Conservation (phyloP, 1,140 invertebrate genomes). For the Caerostris extrusa region DNA sequence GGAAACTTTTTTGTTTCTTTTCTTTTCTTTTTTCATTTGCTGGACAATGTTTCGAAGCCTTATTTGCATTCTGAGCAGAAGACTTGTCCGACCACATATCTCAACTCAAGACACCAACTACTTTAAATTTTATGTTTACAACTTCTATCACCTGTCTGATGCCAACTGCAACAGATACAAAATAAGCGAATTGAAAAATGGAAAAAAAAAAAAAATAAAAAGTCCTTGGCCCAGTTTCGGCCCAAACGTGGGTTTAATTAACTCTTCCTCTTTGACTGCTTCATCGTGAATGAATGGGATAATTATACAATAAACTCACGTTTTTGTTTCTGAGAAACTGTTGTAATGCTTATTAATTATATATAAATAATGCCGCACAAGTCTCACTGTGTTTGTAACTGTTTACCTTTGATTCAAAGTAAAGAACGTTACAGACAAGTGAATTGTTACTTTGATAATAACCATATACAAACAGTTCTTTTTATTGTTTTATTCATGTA, state of each 20-base stretch:
- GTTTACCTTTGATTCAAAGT: no score
- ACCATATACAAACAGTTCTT: no score
- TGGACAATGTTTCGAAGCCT: background rate
- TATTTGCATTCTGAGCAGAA: background rate
- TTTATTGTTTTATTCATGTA: no score
- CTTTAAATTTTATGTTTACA: background rate
- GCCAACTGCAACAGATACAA: no score
- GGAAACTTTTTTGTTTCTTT: no score
- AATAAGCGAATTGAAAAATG: background rate
- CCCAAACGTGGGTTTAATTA: slow-evolving; percentile 19
- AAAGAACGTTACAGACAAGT: no score
- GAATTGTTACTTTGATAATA: no score
- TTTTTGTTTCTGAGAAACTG: background rate
- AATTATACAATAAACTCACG: background rate
- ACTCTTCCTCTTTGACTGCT: background rate
- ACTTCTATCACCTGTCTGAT: background rate
- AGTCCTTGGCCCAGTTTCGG: slow-evolving; percentile 8
- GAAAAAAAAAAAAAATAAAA: no score
- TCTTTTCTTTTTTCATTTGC: no score
- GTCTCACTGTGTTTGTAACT: background rate
- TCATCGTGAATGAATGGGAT: background rate
- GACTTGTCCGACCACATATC: background rate
- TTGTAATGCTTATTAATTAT: background rate
- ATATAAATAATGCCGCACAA: background rate
- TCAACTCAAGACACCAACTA: background rate